Evolutionary conservation across 35 echinoderm and acorn worm genomes (phyloP), one percentile per base, ranked within the genome.

Genomic region (Lytechinus variegatus): DNA sequence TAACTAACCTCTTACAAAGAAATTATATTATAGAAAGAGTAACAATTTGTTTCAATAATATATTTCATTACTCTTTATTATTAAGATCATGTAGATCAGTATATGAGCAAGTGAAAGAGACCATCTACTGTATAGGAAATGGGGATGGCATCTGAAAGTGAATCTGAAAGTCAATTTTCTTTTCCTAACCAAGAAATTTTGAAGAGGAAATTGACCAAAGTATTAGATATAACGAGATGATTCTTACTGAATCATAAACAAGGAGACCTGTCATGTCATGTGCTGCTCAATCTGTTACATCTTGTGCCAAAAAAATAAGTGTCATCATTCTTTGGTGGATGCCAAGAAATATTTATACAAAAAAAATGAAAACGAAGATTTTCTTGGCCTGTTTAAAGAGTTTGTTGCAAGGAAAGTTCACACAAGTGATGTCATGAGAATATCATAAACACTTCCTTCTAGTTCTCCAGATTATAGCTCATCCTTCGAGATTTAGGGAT

Each of bases 241-340:
- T 79, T 24, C 66, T 7, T 24, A 79, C 66, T 79, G 66, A 79
- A 79, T 79, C 66, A 79, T 79, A 24, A 79, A 79, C 16, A 79
- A 79, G 66, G 24, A n/a, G 19, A 79, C 19, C 66, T 79, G 66
- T 79, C n/a, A 24, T 79, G 66, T 79, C 66, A 79, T 24, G 24
- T 79, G 66, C 66, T 79, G 66, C 66, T 24, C 66, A 79, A 79
- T 79, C 66, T 79, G 66, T 79, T 79, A 24, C n/a, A 19, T n/a
- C n/a, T 79, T 79, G 66, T 79, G 66, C 66, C 66, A 79, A 79
- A 79, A 60, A 79, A 79, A 79, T 79, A n/a, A 79, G 66, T 79
- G 66, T 24, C 16, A 79, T 79, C 4, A 79, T 79, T 79, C n/a
- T 79, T 79, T 79, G 66, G 19, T 24, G 16, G 66, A 79, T 79